Percentiles rank a stretch among this genome's conserved stretches.
phyloP scores from a whole-genome alignment of 2,113 vertebrate species.

The Opisthocomus hoazin region DNA sequence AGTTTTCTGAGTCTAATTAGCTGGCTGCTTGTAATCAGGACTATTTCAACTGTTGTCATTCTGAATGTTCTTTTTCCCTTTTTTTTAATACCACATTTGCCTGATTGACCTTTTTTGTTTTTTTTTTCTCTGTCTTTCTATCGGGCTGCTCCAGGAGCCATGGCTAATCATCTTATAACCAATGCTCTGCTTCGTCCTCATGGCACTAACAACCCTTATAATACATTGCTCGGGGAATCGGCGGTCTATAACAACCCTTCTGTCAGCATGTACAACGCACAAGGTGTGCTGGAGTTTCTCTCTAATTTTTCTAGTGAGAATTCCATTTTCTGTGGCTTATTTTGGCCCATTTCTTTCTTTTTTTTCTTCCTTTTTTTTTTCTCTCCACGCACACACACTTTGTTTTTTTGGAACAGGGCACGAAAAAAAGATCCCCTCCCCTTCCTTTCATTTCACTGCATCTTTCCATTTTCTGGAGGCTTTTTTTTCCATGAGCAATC shows the following conservation, averaged over 20 bases:
- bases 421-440: not conserved
- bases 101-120: slow-evolving; percentile 87
- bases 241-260: slow-evolving; percentile 99
- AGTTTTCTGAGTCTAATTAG: slow-evolving; percentile 69
- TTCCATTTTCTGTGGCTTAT: slow-evolving; percentile 76
- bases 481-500: slow-evolving; percentile 55
- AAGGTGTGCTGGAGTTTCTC: slow-evolving; percentile 95
- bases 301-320: slow-evolving; percentile 76
- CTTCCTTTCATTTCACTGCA: slow-evolving; percentile 48
- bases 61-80: slow-evolving; percentile 76
- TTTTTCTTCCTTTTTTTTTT: not conserved
- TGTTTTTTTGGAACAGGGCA: slow-evolving; percentile 13
- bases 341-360: slow-evolving; percentile 61
- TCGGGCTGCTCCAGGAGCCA: slow-evolving; percentile 97
- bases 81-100: slow-evolving; percentile 84
- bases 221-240: slow-evolving; percentile 99
- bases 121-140: slow-evolving; percentile 88
- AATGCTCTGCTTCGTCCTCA: slow-evolving; percentile 99
- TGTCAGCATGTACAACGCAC: slow-evolving; percentile 99
- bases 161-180: slow-evolving; percentile 99
- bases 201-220: slow-evolving; percentile 99
- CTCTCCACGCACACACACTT: not conserved
- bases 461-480: slow-evolving; percentile 68
- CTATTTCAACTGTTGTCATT: slow-evolving; percentile 86
- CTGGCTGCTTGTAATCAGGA: slow-evolving; percentile 76